Evolutionary conservation across 2,113 vertebrate genomes (phyloP), one percentile per base, ranked within the genome.

Genomic region (Chunga burmeisteri): DNA sequence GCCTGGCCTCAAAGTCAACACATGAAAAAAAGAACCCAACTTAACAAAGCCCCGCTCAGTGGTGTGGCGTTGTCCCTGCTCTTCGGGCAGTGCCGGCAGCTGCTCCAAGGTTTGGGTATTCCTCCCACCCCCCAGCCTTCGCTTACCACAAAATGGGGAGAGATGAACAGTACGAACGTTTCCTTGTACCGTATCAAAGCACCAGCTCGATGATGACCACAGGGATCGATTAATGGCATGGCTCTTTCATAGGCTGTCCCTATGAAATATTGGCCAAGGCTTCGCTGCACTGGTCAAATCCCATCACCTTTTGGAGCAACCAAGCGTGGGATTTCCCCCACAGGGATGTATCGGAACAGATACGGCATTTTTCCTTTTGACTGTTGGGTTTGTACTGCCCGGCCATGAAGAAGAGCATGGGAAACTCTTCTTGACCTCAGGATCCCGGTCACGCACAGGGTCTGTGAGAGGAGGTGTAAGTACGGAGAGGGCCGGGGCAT

Each of bases 1-100:
- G 59, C 70, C 42, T 65, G n/a, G 3, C 50, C n/a, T 68, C 72
- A 81, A 20, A 55, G 93, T 97, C 93, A 97, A 95, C 80, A 96
- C 21, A 16, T 6, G n/a, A 32, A 4, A 18, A 61, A 55, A 73
- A 52, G 13, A 52, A 19, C 32, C 15, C 34, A 25, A 3, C 27
- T 21, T 4, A 65, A 65, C 61, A 11, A 29, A 36, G 6, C 26
- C 2, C 29, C 25, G 49, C 36, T 82, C n/a, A 23, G 58, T 3
- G 18, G 27, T 29, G 29, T n/a, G 85, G 6, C 20, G 34, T 14
- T n/a, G 18, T 8, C 26, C 13, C 19, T 61, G 52, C 62, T 68
- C 50, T 16, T 3, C 0, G 2, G n/a, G 25, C 9, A 4, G 21
- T 15, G 16, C 25, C 16, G 68, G 16, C 68, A 84, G 46, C 36